phyloP scores from a whole-genome alignment of 2,888 invertebrate species.

The Petrophora chlorosata region DNA sequence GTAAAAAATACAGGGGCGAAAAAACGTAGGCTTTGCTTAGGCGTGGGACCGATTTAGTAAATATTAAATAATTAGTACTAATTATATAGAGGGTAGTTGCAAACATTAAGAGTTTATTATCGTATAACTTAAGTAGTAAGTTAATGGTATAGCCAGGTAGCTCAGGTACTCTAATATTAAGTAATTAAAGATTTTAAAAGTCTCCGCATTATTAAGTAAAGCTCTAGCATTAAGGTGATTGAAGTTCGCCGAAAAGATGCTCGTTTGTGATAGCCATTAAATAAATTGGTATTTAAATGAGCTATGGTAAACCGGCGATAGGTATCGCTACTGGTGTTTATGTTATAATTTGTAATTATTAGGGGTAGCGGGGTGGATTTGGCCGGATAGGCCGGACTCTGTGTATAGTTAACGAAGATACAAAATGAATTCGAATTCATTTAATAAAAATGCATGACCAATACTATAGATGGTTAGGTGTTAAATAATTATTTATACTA shows the following conservation, averaged over 20 bases:
- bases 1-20: too few relatives aligned
- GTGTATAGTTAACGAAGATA: too few relatives aligned
- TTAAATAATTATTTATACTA: too few relatives aligned
- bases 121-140: too few relatives aligned
- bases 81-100: too few relatives aligned
- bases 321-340: slow-evolving; percentile 43
- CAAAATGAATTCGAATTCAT: too few relatives aligned
- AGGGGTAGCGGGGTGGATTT: not conserved
- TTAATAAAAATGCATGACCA: too few relatives aligned
- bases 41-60: too few relatives aligned
- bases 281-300: slow-evolving; percentile 60
- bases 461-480: too few relatives aligned
- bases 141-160: not conserved
- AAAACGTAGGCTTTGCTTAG: too few relatives aligned
- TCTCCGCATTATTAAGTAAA: not conserved
- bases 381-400: not conserved
- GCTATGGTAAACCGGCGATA: slow-evolving; percentile 44
- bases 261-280: slow-evolving; percentile 52
- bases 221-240: slow-evolving; percentile 39
- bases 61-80: too few relatives aligned
- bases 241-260: slow-evolving; percentile 59
- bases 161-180: slow-evolving; percentile 5
- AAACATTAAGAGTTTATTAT: too few relatives aligned
- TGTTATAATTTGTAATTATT: slow-evolving; percentile 12
- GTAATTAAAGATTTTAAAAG: slow-evolving; percentile 15